Conservation (phyloP, 2,113 vertebrate species). For the Nerophis lumbriciformis region DNA sequence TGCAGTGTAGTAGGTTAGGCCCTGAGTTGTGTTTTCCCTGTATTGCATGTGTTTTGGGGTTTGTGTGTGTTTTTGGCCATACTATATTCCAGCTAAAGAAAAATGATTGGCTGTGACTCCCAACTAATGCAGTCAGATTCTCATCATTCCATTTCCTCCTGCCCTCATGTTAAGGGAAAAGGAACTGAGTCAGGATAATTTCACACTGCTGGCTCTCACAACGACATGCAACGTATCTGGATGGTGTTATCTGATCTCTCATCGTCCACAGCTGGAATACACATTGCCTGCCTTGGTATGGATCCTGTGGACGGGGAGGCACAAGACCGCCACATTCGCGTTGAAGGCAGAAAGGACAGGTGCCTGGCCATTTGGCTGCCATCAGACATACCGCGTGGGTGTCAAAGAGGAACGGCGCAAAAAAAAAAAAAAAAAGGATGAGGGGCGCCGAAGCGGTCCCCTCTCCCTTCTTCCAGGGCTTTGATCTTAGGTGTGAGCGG, state of each 20-base stretch:
- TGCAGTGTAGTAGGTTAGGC: no score
- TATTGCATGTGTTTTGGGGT: no score
- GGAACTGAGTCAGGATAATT: slow-evolving; percentile 12
- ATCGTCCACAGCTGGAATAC: slow-evolving; percentile 51
- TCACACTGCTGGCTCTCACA: slow-evolving; percentile 17
- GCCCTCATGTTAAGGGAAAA: slow-evolving; percentile 15
- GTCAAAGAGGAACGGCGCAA: slow-evolving; percentile 57
- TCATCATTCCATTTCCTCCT: slow-evolving; percentile 35
- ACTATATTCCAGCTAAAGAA: no score
- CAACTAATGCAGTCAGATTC: slow-evolving; percentile 19
- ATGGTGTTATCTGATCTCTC: slow-evolving; percentile 35
- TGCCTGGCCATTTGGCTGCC: slow-evolving; percentile 65
- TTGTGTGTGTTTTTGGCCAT: not conserved
- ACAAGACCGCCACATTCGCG: slow-evolving; percentile 3
- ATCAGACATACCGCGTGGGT: slow-evolving; percentile 55
- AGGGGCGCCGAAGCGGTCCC: slow-evolving; percentile 29
- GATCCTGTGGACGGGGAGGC: slow-evolving; percentile 11
- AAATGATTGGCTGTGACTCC: slow-evolving; percentile 21
- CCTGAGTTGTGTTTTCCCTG: no score
- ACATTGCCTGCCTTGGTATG: slow-evolving; percentile 15
- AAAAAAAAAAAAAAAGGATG: not conserved
- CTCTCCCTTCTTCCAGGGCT: slow-evolving; percentile 57
- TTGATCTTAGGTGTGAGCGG: slow-evolving; percentile 68
- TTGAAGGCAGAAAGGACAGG: slow-evolving; percentile 54
- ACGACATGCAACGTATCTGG: slow-evolving; percentile 19